Conservation (phyloP, 2,888 invertebrate genomes). For the Thera britannica region DNA sequence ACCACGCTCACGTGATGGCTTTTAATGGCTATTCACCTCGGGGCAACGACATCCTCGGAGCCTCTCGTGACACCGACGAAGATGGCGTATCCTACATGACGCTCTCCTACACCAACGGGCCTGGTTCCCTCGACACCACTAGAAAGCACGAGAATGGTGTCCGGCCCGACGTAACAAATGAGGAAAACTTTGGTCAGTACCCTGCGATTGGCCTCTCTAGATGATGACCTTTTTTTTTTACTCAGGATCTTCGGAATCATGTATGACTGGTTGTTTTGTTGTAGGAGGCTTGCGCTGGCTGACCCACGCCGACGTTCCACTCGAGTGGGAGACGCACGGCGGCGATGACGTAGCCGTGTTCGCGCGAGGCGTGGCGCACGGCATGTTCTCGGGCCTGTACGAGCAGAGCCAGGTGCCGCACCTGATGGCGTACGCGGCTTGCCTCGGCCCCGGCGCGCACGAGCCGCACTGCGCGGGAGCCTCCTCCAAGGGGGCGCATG, state of each 20-base stretch:
- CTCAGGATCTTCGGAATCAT: no score
- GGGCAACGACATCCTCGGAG: constrained; percentile 6
- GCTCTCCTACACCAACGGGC: constrained; percentile 82
- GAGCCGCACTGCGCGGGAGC: constrained; percentile 22
- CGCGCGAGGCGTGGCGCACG: constrained; percentile 88
- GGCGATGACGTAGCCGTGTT: constrained; percentile 92
- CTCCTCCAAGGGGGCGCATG: no score
- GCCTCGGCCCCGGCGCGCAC: constrained; percentile 85
- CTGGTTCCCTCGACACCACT: constrained; percentile 70
- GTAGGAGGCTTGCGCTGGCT: constrained; percentile 45
- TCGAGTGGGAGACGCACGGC: constrained; percentile 90
- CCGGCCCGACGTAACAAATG: constrained; percentile 69
- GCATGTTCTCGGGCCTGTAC: constrained; percentile 89
- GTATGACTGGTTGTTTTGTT: background rate
- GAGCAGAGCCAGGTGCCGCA: constrained; percentile 92
- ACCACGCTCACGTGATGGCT: constrained; percentile 90
- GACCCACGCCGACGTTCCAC: constrained; percentile 80
- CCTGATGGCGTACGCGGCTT: constrained; percentile 89
- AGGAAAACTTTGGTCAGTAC: constrained; percentile 64
- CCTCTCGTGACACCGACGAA: constrained; percentile 49
- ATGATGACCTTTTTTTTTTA: no score
- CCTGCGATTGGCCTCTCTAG: background rate
- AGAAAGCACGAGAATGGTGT: constrained; percentile 85
- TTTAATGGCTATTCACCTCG: constrained; percentile 55
- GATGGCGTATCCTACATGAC: constrained; percentile 82